Base-by-base conservation (phyloP, 2,113 vertebrate genomes). In the Pelodiscus sinensis region DNA sequence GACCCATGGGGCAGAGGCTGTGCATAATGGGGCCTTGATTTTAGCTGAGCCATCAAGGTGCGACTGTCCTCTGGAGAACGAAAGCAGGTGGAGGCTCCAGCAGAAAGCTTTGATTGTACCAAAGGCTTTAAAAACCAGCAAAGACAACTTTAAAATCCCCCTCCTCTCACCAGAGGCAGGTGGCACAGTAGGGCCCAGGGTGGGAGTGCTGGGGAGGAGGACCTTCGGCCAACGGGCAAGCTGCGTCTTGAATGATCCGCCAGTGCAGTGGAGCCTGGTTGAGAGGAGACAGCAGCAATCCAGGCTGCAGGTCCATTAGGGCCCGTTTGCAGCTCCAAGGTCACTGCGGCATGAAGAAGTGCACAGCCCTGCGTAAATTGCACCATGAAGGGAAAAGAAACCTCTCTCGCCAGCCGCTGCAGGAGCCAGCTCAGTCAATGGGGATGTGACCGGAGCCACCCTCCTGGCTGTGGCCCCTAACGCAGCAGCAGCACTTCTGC, bases 401-500 rank as follows among this genome's bases (percentile, higher is more conserved):
- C 86, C 94, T 0, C 0, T 57, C 77, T 54, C 19, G 1, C 68
- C 16, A 35, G 73, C 84, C 81, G 82, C 81, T 79, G 90, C 85
- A 89, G 38, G 78, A 92, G 84, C 57, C 60, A 91, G 62, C 81
- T 92, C 86, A 90, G 81, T 95, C 85, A 81, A 58, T 1, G 2
- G 52, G 89, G 77, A 78, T 0, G 21, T 77, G 81, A 50, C 89
- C 91, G 89, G 90, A 94, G 94, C 31, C 44, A 54, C 55, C 90
- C 86, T 85, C 84, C 2, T 1, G 1, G 0, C 35, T 1, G 1
- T 82, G 79, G 88, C 57, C 58, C n/a, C 1, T 12, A 54, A 90
- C 4, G 77, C 58, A 31, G 18, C 31, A 82, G 16, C 29, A 38
- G 11, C 0, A 0, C 31, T 3, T 2, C 56, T 0, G 2, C 54